phyloP scores from a whole-genome alignment of 2,797 vertebrate genomes.

The Todus mexicanus region DNA sequence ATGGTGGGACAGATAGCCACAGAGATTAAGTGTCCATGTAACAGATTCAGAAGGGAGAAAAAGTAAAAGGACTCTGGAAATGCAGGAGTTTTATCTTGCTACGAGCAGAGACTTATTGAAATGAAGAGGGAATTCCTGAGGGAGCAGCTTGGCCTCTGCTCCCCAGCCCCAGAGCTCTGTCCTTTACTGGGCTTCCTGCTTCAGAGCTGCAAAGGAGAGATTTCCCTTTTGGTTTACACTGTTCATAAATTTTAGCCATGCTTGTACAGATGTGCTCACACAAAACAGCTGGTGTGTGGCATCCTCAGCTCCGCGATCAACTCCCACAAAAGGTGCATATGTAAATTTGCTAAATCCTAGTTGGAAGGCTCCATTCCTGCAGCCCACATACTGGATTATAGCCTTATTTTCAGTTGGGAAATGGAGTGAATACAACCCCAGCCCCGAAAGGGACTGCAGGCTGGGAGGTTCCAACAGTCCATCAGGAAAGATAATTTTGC shows the following conservation, averaged over 20 bases:
- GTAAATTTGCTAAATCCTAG: neutral
- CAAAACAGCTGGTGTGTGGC: neutral
- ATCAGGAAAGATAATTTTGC: neutral
- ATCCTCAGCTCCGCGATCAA: neutral
- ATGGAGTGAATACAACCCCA: neutral
- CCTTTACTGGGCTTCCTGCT: neutral
- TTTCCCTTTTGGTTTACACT: accelerated
- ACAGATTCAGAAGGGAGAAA: neutral
- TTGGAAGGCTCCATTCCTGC: neutral
- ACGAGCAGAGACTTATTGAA: neutral
- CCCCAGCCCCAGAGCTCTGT: neutral
- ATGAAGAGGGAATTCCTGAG: neutral
- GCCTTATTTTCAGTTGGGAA: neutral
- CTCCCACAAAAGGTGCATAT: neutral
- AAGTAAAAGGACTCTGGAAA: neutral
- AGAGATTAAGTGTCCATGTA: accelerated
- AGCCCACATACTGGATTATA: neutral
- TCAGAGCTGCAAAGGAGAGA: neutral
- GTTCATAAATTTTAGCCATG: neutral
- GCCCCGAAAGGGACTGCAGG: neutral
- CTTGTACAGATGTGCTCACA: neutral
- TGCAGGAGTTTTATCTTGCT: neutral
- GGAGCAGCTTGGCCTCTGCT: neutral
- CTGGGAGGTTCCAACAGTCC: neutral
- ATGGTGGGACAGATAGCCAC: neutral